These are phyloP conservation scores for Troglohyphantes excavatus DNA, from an alignment of 2,888 invertebrate species.

Conservation along the genomic window DNA sequence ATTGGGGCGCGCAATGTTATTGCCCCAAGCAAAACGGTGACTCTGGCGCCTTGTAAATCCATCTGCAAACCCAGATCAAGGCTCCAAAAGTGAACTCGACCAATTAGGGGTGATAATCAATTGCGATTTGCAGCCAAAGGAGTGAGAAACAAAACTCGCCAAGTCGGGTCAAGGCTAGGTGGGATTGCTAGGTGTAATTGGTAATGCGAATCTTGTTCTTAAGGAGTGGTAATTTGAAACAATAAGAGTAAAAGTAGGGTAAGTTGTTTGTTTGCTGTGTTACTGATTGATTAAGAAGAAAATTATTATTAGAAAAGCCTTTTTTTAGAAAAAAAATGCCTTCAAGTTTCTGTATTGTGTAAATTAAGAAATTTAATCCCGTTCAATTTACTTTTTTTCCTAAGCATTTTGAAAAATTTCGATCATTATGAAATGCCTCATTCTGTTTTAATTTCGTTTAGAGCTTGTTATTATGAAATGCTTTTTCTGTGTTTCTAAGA, in stretches of 20 bases:
- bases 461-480: too few species aligned
- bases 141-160: neutral
- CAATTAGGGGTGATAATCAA: constrained; percentile 32
- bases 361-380: too few species aligned
- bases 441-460: too few species aligned
- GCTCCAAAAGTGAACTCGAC: constrained; percentile 16
- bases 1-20: constrained; percentile 1
- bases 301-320: too few species aligned
- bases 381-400: too few species aligned
- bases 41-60: constrained; percentile 16
- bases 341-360: too few species aligned
- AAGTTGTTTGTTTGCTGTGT: neutral
- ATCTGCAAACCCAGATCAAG: constrained; percentile 12
- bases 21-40: neutral
- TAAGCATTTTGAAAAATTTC: too few species aligned
- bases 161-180: constrained; percentile 22
- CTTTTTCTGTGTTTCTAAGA: too few species aligned
- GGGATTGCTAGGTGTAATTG: constrained; percentile 8
- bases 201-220: constrained; percentile 14
- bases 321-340: too few species aligned
- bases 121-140: constrained; percentile 21
- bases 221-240: neutral
- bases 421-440: too few species aligned
- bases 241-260: neutral
- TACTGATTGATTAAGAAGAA: too few species aligned